A percentile compares a stretch with the other conserved stretches of the same genome.
phyloP scores from a whole-genome alignment of 2,888 invertebrate species.

The Drosophila emarginata region DNA sequence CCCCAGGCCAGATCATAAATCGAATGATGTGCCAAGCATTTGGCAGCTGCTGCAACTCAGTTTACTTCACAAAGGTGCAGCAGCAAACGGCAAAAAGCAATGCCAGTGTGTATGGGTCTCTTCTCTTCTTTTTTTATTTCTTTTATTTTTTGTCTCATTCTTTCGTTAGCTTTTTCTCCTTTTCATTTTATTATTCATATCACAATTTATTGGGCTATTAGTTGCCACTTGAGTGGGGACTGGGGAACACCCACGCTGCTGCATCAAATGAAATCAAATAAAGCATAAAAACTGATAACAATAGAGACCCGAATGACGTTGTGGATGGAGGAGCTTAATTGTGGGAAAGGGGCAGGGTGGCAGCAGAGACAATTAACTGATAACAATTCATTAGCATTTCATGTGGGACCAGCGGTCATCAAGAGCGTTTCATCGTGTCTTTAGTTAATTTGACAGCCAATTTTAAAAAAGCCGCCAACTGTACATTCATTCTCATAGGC shows the following conservation, averaged over 20 bases:
- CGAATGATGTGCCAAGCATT: conserved; percentile 54
- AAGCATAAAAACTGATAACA: conserved; percentile 60
- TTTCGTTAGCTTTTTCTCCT: not conserved
- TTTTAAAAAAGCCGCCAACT: conserved; percentile 24
- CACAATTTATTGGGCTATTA: conserved; percentile 70
- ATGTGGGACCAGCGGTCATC: conserved; percentile 49
- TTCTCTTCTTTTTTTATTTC: conserved; percentile 10
- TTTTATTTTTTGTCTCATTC: conserved; percentile 4
- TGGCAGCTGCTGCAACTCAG: conserved; percentile 33
- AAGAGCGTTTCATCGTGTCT: conserved; percentile 38
- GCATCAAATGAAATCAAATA: conserved; percentile 47
- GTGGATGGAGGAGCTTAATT: not conserved
- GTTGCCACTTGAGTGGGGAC: conserved; percentile 67
- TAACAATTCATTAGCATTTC: conserved; percentile 69
- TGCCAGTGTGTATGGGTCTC: too few species aligned
- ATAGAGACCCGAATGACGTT: conserved; percentile 18
- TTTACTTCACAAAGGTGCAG: conserved; percentile 38
- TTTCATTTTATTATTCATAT: conserved; percentile 21
- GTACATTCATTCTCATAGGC: not conserved
- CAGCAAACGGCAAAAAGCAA: not conserved
- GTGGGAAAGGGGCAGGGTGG: too few species aligned
- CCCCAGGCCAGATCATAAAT: conserved; percentile 45
- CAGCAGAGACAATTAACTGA: conserved; percentile 65
- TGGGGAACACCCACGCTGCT: conserved; percentile 61
- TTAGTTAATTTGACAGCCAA: conserved; percentile 70